Evolutionary conservation across 2,113 vertebrate genomes (phyloP).

Genomic region (Eulemur macaco): DNA sequence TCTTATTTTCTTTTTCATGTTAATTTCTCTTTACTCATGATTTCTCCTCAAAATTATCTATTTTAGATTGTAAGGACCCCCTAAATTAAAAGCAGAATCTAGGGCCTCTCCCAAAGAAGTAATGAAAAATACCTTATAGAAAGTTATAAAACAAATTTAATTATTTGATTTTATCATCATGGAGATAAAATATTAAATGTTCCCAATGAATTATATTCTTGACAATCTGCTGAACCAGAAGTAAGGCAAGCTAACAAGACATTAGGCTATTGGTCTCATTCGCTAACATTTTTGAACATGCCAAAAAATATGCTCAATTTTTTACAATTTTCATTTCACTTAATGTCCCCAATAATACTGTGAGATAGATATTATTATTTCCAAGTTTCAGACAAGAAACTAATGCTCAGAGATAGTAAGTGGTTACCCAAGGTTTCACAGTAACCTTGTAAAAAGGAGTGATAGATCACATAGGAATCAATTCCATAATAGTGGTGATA

Average conservation of each 20-base stretch:
- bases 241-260: background rate
- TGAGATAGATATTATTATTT: background rate
- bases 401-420: background rate
- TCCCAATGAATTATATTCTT: background rate
- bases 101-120: background rate
- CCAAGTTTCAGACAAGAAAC: conserved; percentile 8
- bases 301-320: background rate
- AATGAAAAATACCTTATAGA: background rate
- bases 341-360: background rate
- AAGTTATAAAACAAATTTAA: background rate
- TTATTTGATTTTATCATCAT: background rate
- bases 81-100: background rate
- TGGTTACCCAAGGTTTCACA: background rate
- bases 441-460: background rate
- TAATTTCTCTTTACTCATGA: background rate
- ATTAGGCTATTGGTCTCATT: background rate
- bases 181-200: background rate
- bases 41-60: background rate
- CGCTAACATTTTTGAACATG: background rate
- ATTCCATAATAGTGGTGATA: background rate
- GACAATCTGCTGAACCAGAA: background rate
- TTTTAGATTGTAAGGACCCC: background rate
- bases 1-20: background rate
- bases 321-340: background rate
- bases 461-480: background rate